Evolutionary conservation across 2,888 invertebrate genomes (phyloP).

Genomic region (Leucania comma): DNA sequence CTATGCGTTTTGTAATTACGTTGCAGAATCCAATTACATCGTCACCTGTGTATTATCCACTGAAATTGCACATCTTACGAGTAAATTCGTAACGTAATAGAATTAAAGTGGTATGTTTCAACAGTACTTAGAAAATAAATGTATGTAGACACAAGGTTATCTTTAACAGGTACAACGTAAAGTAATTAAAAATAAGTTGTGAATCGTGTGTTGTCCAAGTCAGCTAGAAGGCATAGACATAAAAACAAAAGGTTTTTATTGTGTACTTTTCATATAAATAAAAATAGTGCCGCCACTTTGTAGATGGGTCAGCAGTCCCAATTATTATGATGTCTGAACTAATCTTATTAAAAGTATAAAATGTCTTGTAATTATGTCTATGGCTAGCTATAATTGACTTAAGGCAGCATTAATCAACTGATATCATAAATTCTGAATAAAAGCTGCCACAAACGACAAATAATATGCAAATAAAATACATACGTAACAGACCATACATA

Average conservation of each 20-base stretch:
- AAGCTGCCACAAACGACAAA: constrained; percentile 73
- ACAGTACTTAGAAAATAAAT: constrained; percentile 39
- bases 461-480: constrained; percentile 69
- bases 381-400: constrained; percentile 25
- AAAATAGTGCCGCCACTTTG: constrained; percentile 9
- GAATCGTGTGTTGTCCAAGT: constrained; percentile 38
- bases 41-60: constrained; percentile 48
- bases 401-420: constrained; percentile 40
- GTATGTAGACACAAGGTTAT: constrained; percentile 51
- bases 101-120: constrained; percentile 38
- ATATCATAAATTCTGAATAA: constrained; percentile 43
- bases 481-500: constrained; percentile 72
- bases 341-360: constrained; percentile 11
- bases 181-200: constrained; percentile 57
- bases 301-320: constrained; percentile 1
- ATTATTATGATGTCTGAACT: neutral
- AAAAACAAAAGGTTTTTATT: constrained; percentile 49
- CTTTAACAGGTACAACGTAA: constrained; percentile 67
- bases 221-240: constrained; percentile 46
- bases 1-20: constrained; percentile 26
- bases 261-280: constrained; percentile 13
- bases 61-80: constrained; percentile 54
- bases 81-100: constrained; percentile 33
- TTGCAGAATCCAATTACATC: constrained; percentile 18
- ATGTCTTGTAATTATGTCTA: constrained; percentile 47